Evolutionary conservation across 2,888 invertebrate genomes (phyloP), one percentile per base, ranked within the genome.

Genomic region (Caenorhabditis panamensis): DNA sequence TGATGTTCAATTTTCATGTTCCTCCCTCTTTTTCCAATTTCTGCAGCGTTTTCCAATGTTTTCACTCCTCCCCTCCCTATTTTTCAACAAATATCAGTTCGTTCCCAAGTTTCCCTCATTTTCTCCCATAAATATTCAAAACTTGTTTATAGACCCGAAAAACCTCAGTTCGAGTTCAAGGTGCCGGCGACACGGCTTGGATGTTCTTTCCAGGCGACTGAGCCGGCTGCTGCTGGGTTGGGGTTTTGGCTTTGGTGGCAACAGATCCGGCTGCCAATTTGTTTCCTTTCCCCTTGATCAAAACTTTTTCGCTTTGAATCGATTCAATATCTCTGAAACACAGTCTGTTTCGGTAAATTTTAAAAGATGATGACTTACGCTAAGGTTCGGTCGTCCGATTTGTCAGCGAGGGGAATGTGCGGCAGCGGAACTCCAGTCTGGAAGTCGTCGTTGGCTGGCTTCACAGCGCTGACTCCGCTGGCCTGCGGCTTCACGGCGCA

Each of bases 311-410:
- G 26, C 69, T 69, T 69, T 77, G 77, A 77, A 77, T 77, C 58
- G 77, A 77, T 53, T 77, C 77, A 41, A 77, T 77, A 18, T 77
- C 77, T 28, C 77, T 77, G 69, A 41, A 75, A 75, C 26, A 13
- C 41, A 16, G 22, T n/a, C 36, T 8, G 22, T 26, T 31, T 31
- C 9, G 28, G 20, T 37, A 41, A 49, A 24, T 68, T 6, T 41
- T 1, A 36, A 20, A 37, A 53, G 56, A 36, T 8, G 16, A 16
- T 22, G 18, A 9, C 68, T 69, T 20, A 77, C 77, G 64, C 68
- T 28, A 77, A 51, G 6, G 77, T 77, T 13, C 69, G 63, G 37
- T 77, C 77, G 41, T 77, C 77, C 0, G 77, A 69, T 24, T 69
- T 69, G 41, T 69, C 77, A 5, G 77, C 77, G 8, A 77, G 47